Percentiles rank a stretch among this genome's conserved stretches.
phyloP scores from a whole-genome alignment of 2,797 vertebrate genomes.

The Sebastes trivittatus region DNA sequence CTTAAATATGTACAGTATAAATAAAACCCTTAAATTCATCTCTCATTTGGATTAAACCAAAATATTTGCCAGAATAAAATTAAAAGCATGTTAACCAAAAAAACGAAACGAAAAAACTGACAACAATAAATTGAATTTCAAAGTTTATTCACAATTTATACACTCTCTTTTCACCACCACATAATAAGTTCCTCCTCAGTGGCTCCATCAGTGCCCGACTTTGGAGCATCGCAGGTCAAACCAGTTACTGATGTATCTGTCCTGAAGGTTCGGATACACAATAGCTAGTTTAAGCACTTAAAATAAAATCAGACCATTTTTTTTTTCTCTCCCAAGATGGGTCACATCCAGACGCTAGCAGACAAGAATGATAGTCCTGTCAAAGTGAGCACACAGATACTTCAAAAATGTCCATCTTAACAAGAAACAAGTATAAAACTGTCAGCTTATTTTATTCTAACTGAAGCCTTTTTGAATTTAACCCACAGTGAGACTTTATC shows the following conservation, averaged over 20 bases:
- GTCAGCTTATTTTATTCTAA: background rate
- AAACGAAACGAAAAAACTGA: background rate
- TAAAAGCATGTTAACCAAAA: background rate
- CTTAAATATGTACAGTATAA: background rate
- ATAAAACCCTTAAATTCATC: background rate
- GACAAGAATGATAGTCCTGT: conserved; percentile 42
- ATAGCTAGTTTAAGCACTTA: conserved; percentile 61
- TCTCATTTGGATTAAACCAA: background rate
- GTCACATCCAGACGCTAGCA: conserved; percentile 27
- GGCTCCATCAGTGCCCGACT: conserved; percentile 26
- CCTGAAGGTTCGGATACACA: conserved; percentile 23
- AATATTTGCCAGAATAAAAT: background rate
- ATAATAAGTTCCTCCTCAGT: conserved; percentile 27
- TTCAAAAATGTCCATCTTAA: conserved; percentile 46
- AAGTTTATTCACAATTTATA: conserved; percentile 84
- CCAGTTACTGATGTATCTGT: conserved; percentile 17
- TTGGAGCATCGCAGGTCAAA: conserved; percentile 48
- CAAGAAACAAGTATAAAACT: background rate
- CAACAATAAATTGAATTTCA: conserved; percentile 52
- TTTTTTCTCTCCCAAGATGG: background rate
- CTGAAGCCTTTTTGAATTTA: background rate
- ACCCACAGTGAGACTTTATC: background rate
- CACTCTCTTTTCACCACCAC: conserved; percentile 64
- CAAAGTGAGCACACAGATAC: conserved; percentile 33
- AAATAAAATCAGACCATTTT: conserved; percentile 26